Base-by-base conservation (phyloP, 2,113 vertebrate species). In the Noturus placidus region DNA sequence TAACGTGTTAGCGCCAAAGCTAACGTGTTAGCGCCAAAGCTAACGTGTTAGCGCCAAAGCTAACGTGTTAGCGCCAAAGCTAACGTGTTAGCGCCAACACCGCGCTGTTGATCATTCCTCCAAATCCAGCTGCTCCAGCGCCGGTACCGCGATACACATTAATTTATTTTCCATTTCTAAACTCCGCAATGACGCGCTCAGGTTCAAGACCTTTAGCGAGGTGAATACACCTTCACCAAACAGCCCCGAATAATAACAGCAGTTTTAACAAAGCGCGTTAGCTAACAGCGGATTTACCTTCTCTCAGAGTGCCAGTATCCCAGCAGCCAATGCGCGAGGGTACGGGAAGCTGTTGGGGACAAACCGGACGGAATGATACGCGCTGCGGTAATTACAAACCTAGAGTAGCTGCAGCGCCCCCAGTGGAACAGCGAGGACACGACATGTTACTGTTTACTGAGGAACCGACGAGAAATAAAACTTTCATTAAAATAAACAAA, bases 271-370 rank as follows among this genome's bases (percentile, higher is more conserved):
- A 50, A 35, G 1, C 15, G n/a, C 33, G 4, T 25, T 5, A 78
- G 38, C 27, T 19, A 79, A 56, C 77, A 15, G 2, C n/a, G 13
- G 2, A 0, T 70, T 77, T 30, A 77, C 84, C 70, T 59, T 46
- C 11, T 10, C 56, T 30, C 82, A 22, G 19, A 4, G 11, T n/a
- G 4, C 30, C 0, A 27, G 35, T 83, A 67, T 86, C 85, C 85
- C 88, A 69, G 19, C 59, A 86, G 27, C 13, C 88, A 77, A 22
- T 50, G 69, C 70, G 82, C 38, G n/a, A 52, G 8, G 25, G 2
- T 69, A 87, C 76, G 50, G 86, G 8, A 22, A 15, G 50, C 25
- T 17, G 33, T 33, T 38, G 5, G 46, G 76, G 76, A 84, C 86
- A 82, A 87, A 87, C n/a, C 0, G 3, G 0, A 4, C 4, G 5